These are phyloP conservation scores for Potorous gilbertii DNA, from an alignment of 2,797 vertebrate genomes.

Conservation along the genomic window DNA sequence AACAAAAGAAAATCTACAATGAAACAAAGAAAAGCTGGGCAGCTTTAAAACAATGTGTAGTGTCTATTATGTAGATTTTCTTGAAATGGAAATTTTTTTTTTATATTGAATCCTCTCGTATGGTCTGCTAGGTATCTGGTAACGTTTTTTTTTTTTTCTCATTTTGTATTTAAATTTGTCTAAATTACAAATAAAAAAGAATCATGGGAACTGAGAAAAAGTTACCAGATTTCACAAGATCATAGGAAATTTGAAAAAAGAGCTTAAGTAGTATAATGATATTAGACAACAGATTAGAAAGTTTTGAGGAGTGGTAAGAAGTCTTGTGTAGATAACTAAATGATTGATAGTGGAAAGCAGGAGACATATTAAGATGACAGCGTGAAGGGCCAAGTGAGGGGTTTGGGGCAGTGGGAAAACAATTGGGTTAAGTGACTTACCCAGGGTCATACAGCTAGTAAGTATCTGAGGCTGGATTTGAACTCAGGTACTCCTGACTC, in stretches of 20 bases:
- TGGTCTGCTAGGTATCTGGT: too few species aligned
- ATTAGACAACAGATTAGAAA: not conserved
- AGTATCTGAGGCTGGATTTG: not conserved
- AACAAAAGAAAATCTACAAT: too few species aligned
- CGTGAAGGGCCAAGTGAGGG: not conserved
- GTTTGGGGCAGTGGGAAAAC: not conserved
- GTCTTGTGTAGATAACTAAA: not conserved
- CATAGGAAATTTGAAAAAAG: not conserved
- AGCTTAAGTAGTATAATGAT: not conserved
- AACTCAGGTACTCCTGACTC: not conserved
- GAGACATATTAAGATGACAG: not conserved
- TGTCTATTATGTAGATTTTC: too few species aligned
- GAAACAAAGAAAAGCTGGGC: too few species aligned
- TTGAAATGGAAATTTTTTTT: too few species aligned
- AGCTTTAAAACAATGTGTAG: too few species aligned
- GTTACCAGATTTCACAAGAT: not conserved
- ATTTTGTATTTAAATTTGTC: too few species aligned
- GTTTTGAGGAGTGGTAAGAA: not conserved
- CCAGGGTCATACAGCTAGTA: not conserved
- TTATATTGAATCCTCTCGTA: too few species aligned
- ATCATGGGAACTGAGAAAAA: not conserved
- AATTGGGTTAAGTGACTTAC: not conserved
- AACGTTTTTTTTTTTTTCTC: too few species aligned
- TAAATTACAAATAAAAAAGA: too few species aligned
- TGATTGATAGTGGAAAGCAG: not conserved